These are phyloP conservation scores for Brenthis hecate DNA, from an alignment of 2,888 invertebrate genomes.

Conservation along the genomic window DNA sequence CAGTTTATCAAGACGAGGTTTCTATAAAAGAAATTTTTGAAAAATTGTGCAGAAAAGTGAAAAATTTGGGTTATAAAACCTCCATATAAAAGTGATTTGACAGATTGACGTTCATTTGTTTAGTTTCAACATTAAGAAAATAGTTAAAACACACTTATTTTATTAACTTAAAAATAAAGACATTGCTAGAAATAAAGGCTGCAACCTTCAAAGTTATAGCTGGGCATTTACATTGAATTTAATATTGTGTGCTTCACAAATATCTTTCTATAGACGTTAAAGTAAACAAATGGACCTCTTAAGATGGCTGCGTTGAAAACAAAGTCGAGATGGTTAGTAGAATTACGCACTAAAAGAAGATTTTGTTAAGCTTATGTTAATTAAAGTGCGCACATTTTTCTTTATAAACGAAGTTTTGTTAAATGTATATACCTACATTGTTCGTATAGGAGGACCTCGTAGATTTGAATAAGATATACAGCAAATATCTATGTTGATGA, in stretches of 20 bases:
- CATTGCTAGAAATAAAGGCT: neutral
- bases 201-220: slow-evolving; percentile 1
- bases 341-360: neutral
- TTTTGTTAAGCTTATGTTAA: neutral
- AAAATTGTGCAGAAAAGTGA: no score
- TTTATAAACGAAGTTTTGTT: no score
- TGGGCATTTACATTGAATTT: slow-evolving; percentile 19
- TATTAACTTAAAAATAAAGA: neutral
- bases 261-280: neutral
- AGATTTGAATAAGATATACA: no score
- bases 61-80: no score
- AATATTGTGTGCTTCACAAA: slow-evolving; percentile 6
- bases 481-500: no score
- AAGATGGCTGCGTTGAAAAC: neutral
- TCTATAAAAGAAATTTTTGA: no score
- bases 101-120: no score
- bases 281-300: neutral
- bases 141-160: neutral
- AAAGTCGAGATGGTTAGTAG: neutral
- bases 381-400: no score
- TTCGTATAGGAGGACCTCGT: no score
- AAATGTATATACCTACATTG: no score
- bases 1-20: no score
- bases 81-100: no score
- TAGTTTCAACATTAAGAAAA: neutral